Base-by-base conservation (phyloP, 2,888 invertebrate genomes). In the Sericinus montela region DNA sequence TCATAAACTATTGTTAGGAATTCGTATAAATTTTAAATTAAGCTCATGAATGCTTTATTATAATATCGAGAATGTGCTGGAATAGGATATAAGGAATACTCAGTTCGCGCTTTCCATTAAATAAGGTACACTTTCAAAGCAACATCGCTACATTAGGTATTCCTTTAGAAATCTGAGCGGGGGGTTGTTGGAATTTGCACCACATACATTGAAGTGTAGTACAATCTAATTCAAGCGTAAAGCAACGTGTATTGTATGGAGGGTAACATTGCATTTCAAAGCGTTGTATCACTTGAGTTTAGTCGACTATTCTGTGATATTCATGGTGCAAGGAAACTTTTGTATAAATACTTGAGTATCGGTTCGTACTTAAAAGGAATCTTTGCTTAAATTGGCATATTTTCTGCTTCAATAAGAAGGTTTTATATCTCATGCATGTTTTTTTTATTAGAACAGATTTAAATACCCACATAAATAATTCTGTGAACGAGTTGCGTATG, bases 151-250 rank as follows among this genome's bases (percentile, higher is more conserved):
- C 49, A 49, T 54, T 49, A 54, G 34, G 39, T 42, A 54, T 54
- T 54, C 54, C 49, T 52, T 54, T 46, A 46, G 51, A 43, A 44
- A 30, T 35, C 41, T 34, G 9, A 30, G 13, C 30, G 1, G 4
- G 25, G 16, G 29, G 14, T 25, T 36, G 23, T 39, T 29, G 25
- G 30, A 30, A 30, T 46, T 34, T 48, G 45, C 45, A 48, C 30
- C 36, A 6, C 11, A 37, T 28, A 29, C 6, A 37, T 45, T 37
- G 30, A 16, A 29, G 44, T 28, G 28, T 7, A 10, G 10, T 23
- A 14, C 25, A 36, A 16, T 36, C 1, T n/a, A 30, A 30, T 11
- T 30, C 30, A 1, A 9, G 30, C 13, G 13, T 30, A 30, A 5
- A 30, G 11, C n/a, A 30, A 13, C 10, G 11, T 30, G 11, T 30